These are phyloP conservation scores for Eclectus roratus DNA, from an alignment of 2,113 vertebrate species.

Conservation along the genomic window DNA sequence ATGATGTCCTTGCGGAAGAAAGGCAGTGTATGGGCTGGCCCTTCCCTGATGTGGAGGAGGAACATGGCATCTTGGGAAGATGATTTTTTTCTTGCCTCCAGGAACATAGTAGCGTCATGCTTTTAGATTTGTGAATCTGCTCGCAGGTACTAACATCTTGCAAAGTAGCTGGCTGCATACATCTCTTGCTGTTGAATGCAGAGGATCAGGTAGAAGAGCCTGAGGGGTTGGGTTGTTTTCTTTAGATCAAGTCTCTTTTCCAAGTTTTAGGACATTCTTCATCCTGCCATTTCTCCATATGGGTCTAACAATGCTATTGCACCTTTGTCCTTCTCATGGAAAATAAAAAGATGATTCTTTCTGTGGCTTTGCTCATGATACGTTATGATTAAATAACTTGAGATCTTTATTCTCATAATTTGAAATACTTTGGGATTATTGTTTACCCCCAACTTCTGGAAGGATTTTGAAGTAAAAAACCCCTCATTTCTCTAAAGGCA, in stretches of 20 bases:
- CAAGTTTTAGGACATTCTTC: neutral
- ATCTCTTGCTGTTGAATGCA: neutral
- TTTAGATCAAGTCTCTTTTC: neutral
- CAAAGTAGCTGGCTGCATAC: neutral
- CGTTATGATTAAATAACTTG: neutral
- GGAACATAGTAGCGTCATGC: neutral
- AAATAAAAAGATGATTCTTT: neutral
- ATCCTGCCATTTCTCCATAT: neutral
- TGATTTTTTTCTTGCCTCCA: neutral
- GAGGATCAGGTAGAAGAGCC: neutral
- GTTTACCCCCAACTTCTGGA: neutral
- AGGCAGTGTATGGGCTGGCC: accelerated
- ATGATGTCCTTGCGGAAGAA: accelerated
- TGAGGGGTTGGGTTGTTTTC: neutral
- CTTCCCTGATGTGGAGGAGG: accelerated
- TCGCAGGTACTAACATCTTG: neutral
- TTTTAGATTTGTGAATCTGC: neutral
- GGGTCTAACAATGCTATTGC: neutral
- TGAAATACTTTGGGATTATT: neutral
- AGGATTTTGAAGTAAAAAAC: neutral
- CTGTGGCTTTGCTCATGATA: neutral
- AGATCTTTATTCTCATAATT: neutral
- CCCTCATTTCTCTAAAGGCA: neutral
- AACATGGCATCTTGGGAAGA: neutral
- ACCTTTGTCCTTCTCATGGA: neutral